These are phyloP conservation scores for Virgularia gustaviana DNA, from an alignment of 92 coral and sea anemone species.

Conservation along the genomic window DNA sequence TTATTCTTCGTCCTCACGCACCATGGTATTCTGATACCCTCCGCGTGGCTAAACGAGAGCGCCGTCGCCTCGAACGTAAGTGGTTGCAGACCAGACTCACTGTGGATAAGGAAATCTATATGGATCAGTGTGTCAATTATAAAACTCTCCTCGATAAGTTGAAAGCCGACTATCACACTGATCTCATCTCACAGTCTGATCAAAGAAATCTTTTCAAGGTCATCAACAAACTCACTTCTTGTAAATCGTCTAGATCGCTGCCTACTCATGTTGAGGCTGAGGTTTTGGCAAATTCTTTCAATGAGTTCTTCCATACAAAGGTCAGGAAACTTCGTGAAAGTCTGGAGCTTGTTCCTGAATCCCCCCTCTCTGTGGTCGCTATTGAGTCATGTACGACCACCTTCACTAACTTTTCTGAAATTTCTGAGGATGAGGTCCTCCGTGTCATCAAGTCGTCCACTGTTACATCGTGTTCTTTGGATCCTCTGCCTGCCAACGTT, in stretches of 20 bases:
- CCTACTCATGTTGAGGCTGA: neutral
- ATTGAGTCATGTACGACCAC: too few species aligned
- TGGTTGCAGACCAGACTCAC: conserved; percentile 43
- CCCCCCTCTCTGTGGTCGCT: too few species aligned
- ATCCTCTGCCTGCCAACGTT: neutral
- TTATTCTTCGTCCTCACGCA: conserved; percentile 42
- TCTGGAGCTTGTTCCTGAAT: too few species aligned
- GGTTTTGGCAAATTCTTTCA: neutral
- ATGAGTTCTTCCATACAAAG: too few species aligned
- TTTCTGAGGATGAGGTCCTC: too few species aligned
- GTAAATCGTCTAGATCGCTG: neutral
- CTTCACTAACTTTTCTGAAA: too few species aligned
- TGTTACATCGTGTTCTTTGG: neutral
- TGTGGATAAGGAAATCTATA: conserved; percentile 49
- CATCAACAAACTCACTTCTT: conserved; percentile 12
- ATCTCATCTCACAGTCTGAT: conserved; percentile 21
- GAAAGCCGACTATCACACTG: conserved; percentile 33
- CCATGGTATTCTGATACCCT: conserved; percentile 44
- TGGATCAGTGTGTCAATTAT: conserved; percentile 22
- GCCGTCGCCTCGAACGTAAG: conserved; percentile 38
- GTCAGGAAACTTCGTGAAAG: too few species aligned
- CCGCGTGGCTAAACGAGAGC: conserved; percentile 37
- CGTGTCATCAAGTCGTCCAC: neutral
- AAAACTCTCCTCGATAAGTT: conserved; percentile 17
- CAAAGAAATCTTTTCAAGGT: conserved; percentile 36